These are phyloP conservation scores for Porites australiensis DNA, from an alignment of 64 coral and sea anemone genomes.

Conservation along the genomic window DNA sequence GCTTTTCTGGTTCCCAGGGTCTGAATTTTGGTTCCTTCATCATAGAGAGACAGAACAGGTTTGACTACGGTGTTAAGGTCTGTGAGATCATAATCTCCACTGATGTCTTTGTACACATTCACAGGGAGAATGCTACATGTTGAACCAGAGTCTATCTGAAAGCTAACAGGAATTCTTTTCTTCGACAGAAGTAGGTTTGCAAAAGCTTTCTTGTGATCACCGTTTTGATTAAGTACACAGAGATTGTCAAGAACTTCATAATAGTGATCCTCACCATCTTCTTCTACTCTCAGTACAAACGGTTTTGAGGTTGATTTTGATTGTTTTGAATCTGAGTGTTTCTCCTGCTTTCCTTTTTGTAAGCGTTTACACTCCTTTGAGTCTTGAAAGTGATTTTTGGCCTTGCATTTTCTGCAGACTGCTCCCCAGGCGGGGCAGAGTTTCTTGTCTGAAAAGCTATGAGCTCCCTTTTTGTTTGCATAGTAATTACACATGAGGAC, in stretches of 20 bases:
- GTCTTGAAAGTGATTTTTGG: too few relatives aligned
- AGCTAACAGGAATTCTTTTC: slow-evolving; percentile 15
- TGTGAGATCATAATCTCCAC: too few relatives aligned
- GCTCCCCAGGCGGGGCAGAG: slow-evolving; percentile 4
- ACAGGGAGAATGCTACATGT: too few relatives aligned
- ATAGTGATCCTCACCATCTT: background rate
- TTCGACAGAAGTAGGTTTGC: slow-evolving; percentile 7
- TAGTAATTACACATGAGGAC: background rate
- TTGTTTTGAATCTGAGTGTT: too few relatives aligned
- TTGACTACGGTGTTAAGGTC: too few relatives aligned
- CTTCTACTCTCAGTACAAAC: slow-evolving; percentile 24
- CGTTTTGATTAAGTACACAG: background rate
- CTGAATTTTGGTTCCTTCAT: too few relatives aligned
- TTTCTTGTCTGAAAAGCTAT: slow-evolving; percentile 3
- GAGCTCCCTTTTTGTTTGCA: background rate
- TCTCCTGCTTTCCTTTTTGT: too few relatives aligned
- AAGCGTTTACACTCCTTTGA: too few relatives aligned
- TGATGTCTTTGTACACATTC: too few relatives aligned
- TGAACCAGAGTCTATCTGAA: slow-evolving; percentile 23
- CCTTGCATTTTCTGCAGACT: background rate
- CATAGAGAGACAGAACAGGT: too few relatives aligned
- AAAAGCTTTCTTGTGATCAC: slow-evolving; percentile 27
- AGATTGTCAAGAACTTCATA: slow-evolving; percentile 46
- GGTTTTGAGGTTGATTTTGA: background rate
- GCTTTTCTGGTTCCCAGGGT: too few relatives aligned